Evolutionary conservation across 2,888 invertebrate species (phyloP), one percentile per base, ranked within the genome.

Genomic region (Heliconius aoede): DNA sequence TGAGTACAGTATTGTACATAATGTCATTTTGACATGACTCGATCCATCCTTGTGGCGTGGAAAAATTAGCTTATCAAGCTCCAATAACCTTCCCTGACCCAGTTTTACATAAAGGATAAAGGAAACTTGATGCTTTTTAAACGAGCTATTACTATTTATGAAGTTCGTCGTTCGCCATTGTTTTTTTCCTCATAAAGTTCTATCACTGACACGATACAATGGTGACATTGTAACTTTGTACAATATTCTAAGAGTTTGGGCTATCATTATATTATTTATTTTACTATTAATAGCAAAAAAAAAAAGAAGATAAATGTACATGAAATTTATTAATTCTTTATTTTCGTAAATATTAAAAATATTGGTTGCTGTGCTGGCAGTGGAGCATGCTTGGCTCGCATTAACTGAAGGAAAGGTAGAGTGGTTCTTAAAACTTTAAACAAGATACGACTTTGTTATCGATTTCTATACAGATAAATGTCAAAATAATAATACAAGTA

Each of bases 11-110:
- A 32, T 55, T 74, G 18, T 46, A 61, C 51, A 51, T 74, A 69
- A 40, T n/a, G 51, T 61, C 21, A 32, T 26, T 58, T 24, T 64
- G 55, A 13, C 75, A 71, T 58, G 64, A 72, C 24, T 69, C 30
- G 30, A 18, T 74, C 55, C 40, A 58, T 58, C 62, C 51, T 62
- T 18, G 58, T 28, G 61, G 68, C 26, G 40, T 68, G 61, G 55
- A 74, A 74, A 76, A 46, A 64, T 74, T 64, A 68, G 74, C 77
- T 78, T 76, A 76, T 78, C 67, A 74, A 72, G 55, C 76, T 71
- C 30, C 72, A 67, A 68, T 74, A 73, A 74, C 74, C 62, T 77
- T 72, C 40, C 30, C 72, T 68, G 76, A 76, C 76, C 76, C 58
- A 72, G 30, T 74, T 74, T 73, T 18, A 71, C 55, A 73, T 68